phyloP scores from a whole-genome alignment of 1,140 invertebrate species.

The Muscidifurax raptorellus region DNA sequence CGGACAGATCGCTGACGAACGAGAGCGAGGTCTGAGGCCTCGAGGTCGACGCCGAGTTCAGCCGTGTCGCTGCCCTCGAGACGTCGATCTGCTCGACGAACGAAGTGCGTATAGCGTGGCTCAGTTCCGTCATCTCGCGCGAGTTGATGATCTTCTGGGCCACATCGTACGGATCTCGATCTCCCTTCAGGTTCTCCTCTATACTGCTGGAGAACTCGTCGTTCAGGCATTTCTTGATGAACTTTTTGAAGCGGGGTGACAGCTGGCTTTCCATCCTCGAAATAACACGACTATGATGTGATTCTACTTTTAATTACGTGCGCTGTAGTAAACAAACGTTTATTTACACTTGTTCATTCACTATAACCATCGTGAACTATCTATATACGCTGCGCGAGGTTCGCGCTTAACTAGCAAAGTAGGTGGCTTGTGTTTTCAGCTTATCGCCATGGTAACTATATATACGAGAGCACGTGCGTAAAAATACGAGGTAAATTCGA shows the following conservation, averaged over 20 bases:
- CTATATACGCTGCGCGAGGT: not conserved
- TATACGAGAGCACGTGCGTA: not conserved
- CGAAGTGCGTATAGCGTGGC: slow-evolving; percentile 58
- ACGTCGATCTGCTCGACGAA: slow-evolving; percentile 57
- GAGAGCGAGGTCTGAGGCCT: slow-evolving; percentile 63
- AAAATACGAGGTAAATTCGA: not conserved
- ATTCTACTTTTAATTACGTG: not conserved
- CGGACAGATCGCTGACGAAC: slow-evolving; percentile 63
- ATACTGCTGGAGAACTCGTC: slow-evolving; percentile 66
- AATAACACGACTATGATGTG: not conserved
- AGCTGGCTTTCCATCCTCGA: slow-evolving; percentile 61
- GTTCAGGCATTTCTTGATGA: slow-evolving; percentile 65
- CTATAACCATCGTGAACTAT: no score
- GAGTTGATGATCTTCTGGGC: slow-evolving; percentile 65
- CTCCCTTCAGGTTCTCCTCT: slow-evolving; percentile 60
- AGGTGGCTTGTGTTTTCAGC: slow-evolving; percentile 54
- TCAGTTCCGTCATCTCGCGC: slow-evolving; percentile 63
- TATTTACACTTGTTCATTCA: slow-evolving; percentile 1
- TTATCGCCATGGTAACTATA: slow-evolving; percentile 59
- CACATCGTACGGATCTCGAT: slow-evolving; percentile 58
- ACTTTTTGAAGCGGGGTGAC: slow-evolving; percentile 64
- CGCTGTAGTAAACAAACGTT: not conserved
- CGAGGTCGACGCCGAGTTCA: slow-evolving; percentile 27
- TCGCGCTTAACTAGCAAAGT: not conserved
- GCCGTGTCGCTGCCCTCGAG: slow-evolving; percentile 21